phyloP scores from a whole-genome alignment of 1,140 invertebrate genomes.

The Scaptomyza graminum region DNA sequence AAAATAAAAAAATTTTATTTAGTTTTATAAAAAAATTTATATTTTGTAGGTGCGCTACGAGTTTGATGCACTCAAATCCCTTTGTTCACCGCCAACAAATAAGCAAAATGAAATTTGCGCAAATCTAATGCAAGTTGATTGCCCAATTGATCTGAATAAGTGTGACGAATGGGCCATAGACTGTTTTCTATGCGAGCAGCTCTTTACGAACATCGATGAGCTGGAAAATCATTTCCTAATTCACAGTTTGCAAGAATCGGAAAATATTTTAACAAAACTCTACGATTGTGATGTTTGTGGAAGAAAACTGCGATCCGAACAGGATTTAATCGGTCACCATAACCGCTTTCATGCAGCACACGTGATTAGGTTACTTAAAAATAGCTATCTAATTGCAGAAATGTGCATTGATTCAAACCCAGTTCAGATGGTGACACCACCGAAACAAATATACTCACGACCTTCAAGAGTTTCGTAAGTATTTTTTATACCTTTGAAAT shows the following conservation, averaged over 20 bases:
- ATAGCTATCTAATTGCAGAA: constrained; percentile 16
- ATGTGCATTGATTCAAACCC: neutral
- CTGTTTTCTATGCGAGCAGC: constrained; percentile 45
- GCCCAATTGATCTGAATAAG: neutral
- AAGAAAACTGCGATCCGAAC: constrained; percentile 31
- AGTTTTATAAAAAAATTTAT: no score
- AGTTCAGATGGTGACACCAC: neutral
- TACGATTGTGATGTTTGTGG: constrained; percentile 48
- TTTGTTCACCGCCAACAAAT: no score
- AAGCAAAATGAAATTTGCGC: no score
- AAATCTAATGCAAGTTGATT: neutral
- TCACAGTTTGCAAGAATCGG: constrained; percentile 17
- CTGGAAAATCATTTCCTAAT: constrained; percentile 30
- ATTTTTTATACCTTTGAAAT: neutral
- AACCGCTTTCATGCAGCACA: constrained; percentile 28
- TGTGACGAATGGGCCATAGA: neutral
- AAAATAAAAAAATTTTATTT: no score
- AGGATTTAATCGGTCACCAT: constrained; percentile 29
- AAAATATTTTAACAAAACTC: neutral
- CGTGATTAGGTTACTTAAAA: neutral
- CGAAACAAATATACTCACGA: constrained; percentile 46
- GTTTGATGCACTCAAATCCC: no score
- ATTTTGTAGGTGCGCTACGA: no score
- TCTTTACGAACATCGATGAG: constrained; percentile 40
- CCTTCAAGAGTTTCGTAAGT: constrained; percentile 50